Evolutionary conservation across 1,140 invertebrate species (phyloP).

Genomic region (Drosophila mojavensis): DNA sequence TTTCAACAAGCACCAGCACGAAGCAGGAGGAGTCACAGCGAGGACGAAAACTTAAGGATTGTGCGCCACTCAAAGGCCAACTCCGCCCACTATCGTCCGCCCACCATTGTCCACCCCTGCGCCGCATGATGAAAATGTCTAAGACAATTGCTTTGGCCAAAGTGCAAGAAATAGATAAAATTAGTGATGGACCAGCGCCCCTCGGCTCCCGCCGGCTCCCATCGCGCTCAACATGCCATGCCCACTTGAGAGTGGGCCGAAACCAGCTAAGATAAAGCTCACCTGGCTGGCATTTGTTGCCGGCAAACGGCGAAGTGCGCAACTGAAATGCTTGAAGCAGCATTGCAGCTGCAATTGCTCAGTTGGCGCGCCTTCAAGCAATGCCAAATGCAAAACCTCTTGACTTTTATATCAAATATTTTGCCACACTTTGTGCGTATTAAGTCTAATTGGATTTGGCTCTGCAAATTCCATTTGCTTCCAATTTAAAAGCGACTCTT

Average conservation of each 20-base stretch:
- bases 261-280: conserved; percentile 11
- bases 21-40: conserved; percentile 14
- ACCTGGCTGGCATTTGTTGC: conserved; percentile 23
- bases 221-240: background rate
- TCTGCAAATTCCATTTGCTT: conserved; percentile 36
- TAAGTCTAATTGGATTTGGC: conserved; percentile 66
- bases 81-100: background rate
- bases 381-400: conserved; percentile 43
- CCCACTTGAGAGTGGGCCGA: background rate
- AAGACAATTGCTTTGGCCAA: conserved; percentile 81
- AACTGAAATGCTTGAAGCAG: conserved; percentile 16
- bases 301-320: conserved; percentile 1
- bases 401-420: conserved; percentile 52
- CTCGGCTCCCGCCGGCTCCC: conserved; percentile 12
- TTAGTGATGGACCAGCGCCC: conserved; percentile 66
- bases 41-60: conserved; percentile 29
- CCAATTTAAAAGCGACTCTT: conserved; percentile 15
- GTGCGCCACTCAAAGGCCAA: conserved; percentile 48
- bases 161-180: conserved; percentile 83
- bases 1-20: conserved; percentile 78
- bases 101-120: background rate
- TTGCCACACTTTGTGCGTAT: conserved; percentile 45
- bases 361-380: conserved; percentile 7
- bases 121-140: conserved; percentile 75
- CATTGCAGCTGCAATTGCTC: conserved; percentile 38